Base-by-base conservation (phyloP, 1,140 invertebrate species). In the Nymphalis io region DNA sequence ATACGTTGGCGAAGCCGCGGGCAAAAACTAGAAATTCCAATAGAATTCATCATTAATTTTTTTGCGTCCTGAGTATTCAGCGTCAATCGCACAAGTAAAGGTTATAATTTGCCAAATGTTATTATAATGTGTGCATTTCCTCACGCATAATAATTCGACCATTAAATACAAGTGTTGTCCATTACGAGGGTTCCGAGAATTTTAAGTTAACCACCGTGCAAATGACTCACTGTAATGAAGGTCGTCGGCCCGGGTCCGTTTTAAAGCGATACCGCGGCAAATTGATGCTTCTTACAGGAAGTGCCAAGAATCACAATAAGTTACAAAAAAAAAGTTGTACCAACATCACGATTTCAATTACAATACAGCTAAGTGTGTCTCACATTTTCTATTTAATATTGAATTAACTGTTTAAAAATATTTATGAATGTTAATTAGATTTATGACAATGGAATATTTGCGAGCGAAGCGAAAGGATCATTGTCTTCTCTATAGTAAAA, bases 151-250 rank as follows among this genome's bases (percentile, higher is more conserved):
- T 51, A 60, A 23, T 18, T 57, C 51, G 44, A 55, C 55, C 53
- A 70, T 62, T 62, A 69, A 63, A 40, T 62, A 55, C 60, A 20
- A 33, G 27, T 33, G 58, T 57, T 78, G 70, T 78, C 63, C 66
- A 77, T 70, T 69, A 75, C 78, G 74, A 73, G 68, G 71, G 75
- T 82, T 88, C 81, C 72, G 53, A 78, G 75, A 82, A 79, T 75
- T 76, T 81, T 75, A 72, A 81, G 61, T 76, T 84, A 81, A 83
- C 80, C 73, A 76, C 68, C 63, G 75, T 76, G 73, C 74, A 79
- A 79, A 85, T 88, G 85, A 88, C 73, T 88, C 85, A 87, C 65
- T 55, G 71, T 70, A 61, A 53, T 70, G 81, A 86, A 88, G 86
- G 86, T 87, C 84, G 78, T 81, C 76, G 82, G 78, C 82, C 86